Percentiles rank a stretch among this genome's conserved stretches.
Conservation (phyloP, 1,140 invertebrate genomes). For the Acyrthosiphon pisum region DNA sequence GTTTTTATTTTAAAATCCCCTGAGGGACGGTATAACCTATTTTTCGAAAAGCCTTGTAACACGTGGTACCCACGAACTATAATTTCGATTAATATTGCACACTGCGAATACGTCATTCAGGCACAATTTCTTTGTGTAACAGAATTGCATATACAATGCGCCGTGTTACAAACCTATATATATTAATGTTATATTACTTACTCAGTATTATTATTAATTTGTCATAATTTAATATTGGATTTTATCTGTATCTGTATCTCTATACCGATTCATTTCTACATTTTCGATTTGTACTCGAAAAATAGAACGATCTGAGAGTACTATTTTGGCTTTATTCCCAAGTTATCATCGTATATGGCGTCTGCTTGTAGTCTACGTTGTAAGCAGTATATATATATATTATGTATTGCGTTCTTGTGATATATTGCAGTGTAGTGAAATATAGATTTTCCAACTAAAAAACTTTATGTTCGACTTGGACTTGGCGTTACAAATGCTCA, state of each 20-base stretch:
- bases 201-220: background rate
- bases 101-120: background rate
- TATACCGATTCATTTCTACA: background rate
- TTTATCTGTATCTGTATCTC: background rate
- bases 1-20: background rate
- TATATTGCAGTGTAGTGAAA: background rate
- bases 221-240: background rate
- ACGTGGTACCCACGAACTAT: background rate
- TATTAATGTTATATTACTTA: background rate
- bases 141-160: background rate
- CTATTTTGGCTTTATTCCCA: background rate
- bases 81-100: background rate
- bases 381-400: background rate
- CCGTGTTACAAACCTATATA: background rate
- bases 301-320: background rate
- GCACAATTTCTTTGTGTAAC: background rate
- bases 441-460: background rate
- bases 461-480: background rate
- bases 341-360: conserved; percentile 2
- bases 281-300: background rate
- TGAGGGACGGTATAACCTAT: background rate
- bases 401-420: background rate
- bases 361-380: background rate
- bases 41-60: background rate
- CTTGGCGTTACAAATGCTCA: background rate